These are phyloP conservation scores for Lasioglossum morio DNA, from an alignment of 2,888 invertebrate species.

Conservation along the genomic window DNA sequence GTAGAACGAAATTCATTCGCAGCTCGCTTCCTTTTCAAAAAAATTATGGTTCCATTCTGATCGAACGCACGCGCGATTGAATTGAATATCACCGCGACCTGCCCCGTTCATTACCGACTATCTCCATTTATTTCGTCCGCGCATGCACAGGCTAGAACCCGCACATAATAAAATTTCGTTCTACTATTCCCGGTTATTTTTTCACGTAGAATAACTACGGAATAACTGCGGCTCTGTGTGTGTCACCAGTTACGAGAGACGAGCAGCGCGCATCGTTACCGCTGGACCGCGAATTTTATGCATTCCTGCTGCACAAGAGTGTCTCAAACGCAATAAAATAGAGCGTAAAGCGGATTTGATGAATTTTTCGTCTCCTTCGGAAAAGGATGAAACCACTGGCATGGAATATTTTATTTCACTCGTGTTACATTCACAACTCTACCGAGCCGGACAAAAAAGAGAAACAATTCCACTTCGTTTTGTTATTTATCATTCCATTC, in stretches of 20 bases:
- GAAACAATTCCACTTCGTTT: not conserved
- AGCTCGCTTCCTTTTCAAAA: not conserved
- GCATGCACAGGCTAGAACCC: not conserved
- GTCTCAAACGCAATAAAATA: not conserved
- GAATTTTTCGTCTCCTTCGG: not conserved
- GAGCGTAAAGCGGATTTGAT: not conserved
- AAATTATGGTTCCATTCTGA: not conserved
- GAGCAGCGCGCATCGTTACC: not conserved
- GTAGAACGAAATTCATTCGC: not conserved
- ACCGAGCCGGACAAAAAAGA: not conserved
- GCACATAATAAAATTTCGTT: not conserved
- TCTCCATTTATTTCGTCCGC: not conserved
- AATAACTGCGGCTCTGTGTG: not conserved
- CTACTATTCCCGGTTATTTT: not conserved
- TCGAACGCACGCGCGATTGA: not conserved
- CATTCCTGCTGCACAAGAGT: not conserved
- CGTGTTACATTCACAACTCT: not conserved
- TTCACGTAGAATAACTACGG: slow-evolving; percentile 1
- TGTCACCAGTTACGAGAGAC: not conserved
- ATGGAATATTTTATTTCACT: not conserved
- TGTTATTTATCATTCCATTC: not conserved
- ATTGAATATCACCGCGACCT: not conserved
- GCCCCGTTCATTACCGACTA: not conserved
- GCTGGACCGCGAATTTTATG: not conserved
- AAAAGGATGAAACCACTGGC: not conserved